Evolutionary conservation across 2,888 invertebrate genomes (phyloP).

Genomic region (Choreutis nemorana): DNA sequence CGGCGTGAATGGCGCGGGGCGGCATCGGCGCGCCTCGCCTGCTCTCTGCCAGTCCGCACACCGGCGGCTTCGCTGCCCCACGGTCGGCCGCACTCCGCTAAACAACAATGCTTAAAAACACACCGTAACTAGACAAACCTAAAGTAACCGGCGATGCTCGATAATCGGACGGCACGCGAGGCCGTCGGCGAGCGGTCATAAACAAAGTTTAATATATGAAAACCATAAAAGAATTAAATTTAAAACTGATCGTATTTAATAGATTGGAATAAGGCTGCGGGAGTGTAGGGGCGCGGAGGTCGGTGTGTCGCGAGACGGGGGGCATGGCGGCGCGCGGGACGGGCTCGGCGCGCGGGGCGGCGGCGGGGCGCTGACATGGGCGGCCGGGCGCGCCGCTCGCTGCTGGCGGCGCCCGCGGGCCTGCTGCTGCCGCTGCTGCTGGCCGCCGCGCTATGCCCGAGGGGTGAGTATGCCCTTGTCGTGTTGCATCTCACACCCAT

Average conservation of each 20-base stretch:
- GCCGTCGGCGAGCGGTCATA: constrained; percentile 56
- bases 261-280: constrained; percentile 34
- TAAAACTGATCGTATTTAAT: constrained; percentile 46
- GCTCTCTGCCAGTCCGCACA: constrained; percentile 60
- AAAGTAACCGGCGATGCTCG: constrained; percentile 51
- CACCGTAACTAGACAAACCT: constrained; percentile 47
- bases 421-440: constrained; percentile 53
- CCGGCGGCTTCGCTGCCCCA: constrained; percentile 67
- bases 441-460: constrained; percentile 55
- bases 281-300: constrained; percentile 28
- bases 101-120: constrained; percentile 63
- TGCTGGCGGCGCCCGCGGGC: constrained; percentile 62
- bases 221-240: constrained; percentile 46
- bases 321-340: constrained; percentile 40
- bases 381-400: constrained; percentile 62
- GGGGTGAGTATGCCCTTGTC: constrained; percentile 36
- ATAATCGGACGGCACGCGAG: constrained; percentile 50
- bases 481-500: background rate
- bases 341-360: constrained; percentile 45
- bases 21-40: constrained; percentile 21
- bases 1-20: constrained; percentile 14
- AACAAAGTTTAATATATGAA: constrained; percentile 51
- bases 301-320: constrained; percentile 48
- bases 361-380: constrained; percentile 62
- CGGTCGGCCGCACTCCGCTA: constrained; percentile 64